phyloP scores from a whole-genome alignment of 2,888 invertebrate genomes.

The Spodoptera picta region DNA sequence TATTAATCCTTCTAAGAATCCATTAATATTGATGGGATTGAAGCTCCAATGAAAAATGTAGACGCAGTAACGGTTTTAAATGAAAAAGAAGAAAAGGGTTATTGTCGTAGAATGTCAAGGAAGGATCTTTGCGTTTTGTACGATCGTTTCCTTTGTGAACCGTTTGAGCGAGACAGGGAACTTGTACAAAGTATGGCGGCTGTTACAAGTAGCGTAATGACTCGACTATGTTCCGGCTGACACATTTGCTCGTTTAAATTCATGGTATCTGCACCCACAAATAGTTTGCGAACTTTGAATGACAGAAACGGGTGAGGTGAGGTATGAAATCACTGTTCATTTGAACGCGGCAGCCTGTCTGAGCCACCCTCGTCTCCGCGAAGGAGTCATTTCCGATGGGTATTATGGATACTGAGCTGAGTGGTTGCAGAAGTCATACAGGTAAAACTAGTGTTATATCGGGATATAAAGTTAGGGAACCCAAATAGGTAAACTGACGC shows the following conservation, averaged over 20 bases:
- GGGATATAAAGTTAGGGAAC: slow-evolving; percentile 5
- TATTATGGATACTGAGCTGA: slow-evolving; percentile 35
- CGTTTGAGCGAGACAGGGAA: slow-evolving; percentile 9
- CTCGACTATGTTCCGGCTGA: slow-evolving; percentile 31
- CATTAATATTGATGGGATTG: slow-evolving; percentile 67
- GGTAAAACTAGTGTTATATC: slow-evolving; percentile 4
- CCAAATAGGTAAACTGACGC: too few species aligned
- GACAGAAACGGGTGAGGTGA: slow-evolving; percentile 63
- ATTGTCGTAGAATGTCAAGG: slow-evolving; percentile 19
- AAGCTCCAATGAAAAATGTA: slow-evolving; percentile 65
- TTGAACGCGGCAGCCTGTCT: slow-evolving; percentile 55
- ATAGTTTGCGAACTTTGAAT: slow-evolving; percentile 66
- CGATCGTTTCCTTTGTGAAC: slow-evolving; percentile 24
- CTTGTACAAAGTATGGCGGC: slow-evolving; percentile 10
- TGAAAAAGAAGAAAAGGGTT: slow-evolving; percentile 40
- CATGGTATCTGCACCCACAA: slow-evolving; percentile 52
- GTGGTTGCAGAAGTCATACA: slow-evolving; percentile 6
- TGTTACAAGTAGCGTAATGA: slow-evolving; percentile 28
- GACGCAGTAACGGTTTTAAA: slow-evolving; percentile 60
- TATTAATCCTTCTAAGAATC: slow-evolving; percentile 77
- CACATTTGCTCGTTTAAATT: slow-evolving; percentile 52
- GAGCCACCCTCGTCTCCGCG: slow-evolving; percentile 50
- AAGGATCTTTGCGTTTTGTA: slow-evolving; percentile 16
- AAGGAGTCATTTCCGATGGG: slow-evolving; percentile 45
- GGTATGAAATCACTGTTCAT: slow-evolving; percentile 66